These are phyloP conservation scores for Dysmachus trigonus DNA, from an alignment of 2,888 invertebrate species.

Conservation along the genomic window DNA sequence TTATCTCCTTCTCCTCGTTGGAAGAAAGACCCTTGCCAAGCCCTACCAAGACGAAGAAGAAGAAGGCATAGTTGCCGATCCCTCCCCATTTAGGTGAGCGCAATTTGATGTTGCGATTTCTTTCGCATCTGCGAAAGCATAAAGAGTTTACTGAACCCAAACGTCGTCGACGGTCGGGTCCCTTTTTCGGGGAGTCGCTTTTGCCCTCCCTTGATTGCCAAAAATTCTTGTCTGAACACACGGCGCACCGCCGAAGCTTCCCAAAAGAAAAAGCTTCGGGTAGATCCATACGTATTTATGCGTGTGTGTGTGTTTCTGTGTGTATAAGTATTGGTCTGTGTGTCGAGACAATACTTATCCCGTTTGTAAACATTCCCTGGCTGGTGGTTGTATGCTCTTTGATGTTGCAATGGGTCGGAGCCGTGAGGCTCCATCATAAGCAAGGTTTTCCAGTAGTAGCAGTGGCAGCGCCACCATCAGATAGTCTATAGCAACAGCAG, in stretches of 20 bases:
- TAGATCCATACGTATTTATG: not conserved
- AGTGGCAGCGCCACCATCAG: constrained; percentile 9
- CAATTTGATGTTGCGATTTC: constrained; percentile 33
- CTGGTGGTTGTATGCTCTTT: constrained; percentile 19
- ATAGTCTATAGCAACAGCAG: constrained; percentile 38
- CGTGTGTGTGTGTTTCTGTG: not conserved
- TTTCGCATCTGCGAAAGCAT: constrained; percentile 32
- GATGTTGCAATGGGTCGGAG: not conserved
- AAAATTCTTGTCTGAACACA: constrained; percentile 15
- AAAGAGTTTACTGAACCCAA: constrained; percentile 37
- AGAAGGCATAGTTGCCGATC: not conserved
- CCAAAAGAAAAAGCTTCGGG: not conserved
- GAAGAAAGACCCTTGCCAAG: not conserved
- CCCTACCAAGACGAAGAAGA: not conserved
- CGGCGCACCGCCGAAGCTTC: not conserved
- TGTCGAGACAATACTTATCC: not conserved
- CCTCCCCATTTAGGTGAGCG: constrained; percentile 18
- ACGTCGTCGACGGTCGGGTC: not conserved
- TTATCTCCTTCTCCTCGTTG: not conserved
- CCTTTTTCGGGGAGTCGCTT: not conserved
- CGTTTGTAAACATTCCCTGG: constrained; percentile 31
- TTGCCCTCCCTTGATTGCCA: constrained; percentile 28
- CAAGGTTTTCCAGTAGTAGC: constrained; percentile 4
- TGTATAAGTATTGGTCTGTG: not conserved
- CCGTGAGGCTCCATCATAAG: constrained; percentile 14